Conservation (phyloP, 1,140 invertebrate genomes). For the Phymorhynchus buccinoides region DNA sequence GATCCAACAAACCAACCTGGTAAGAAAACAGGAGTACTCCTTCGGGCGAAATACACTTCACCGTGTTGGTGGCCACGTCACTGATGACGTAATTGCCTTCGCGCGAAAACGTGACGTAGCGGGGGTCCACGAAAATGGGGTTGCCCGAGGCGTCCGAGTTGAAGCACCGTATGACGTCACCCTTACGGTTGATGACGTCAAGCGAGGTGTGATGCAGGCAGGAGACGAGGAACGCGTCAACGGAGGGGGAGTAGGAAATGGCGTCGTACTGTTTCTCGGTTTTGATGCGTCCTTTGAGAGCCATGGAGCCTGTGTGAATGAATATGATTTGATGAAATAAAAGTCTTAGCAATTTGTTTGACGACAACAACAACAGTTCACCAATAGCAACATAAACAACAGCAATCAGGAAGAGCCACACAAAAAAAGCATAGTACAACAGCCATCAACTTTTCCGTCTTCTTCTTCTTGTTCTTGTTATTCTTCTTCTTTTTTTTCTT, state of each 20-base stretch:
- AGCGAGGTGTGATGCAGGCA: constrained; percentile 55
- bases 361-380: too few relatives aligned
- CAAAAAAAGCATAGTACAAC: too few relatives aligned
- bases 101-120: constrained; percentile 55
- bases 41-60: constrained; percentile 54
- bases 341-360: too few relatives aligned
- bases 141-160: constrained; percentile 39
- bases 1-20: not conserved
- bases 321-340: too few relatives aligned
- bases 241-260: constrained; percentile 51
- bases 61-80: constrained; percentile 52
- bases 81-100: constrained; percentile 60
- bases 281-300: constrained; percentile 55
- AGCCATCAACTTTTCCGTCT: too few relatives aligned
- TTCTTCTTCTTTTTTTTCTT: too few relatives aligned
- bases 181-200: constrained; percentile 58
- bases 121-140: constrained; percentile 54
- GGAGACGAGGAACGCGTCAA: constrained; percentile 54
- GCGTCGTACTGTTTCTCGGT: constrained; percentile 65
- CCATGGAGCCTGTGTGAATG: constrained; percentile 51
- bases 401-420: too few relatives aligned
- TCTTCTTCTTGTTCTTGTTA: too few relatives aligned
- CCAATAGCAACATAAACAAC: too few relatives aligned
- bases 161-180: constrained; percentile 56
- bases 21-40: constrained; percentile 57